Evolutionary conservation across 1,140 invertebrate genomes (phyloP).

Genomic region (Drosophila ercepeae): DNA sequence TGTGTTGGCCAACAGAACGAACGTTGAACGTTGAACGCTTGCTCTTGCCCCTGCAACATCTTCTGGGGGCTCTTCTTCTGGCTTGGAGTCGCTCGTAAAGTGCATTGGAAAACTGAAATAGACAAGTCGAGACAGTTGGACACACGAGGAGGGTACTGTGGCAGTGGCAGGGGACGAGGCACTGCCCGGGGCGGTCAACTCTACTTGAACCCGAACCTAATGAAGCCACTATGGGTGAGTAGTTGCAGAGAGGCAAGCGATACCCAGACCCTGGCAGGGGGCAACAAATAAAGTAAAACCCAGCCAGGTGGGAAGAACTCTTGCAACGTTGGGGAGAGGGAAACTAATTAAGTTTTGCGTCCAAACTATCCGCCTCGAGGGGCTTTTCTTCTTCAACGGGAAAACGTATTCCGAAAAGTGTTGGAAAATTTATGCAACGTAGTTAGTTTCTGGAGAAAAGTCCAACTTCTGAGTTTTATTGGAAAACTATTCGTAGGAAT

Average conservation of each 20-base stretch:
- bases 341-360: constrained; percentile 81
- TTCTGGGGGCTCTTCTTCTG: constrained; percentile 18
- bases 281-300: constrained; percentile 35
- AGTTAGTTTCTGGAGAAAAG: not conserved
- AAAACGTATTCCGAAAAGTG: constrained; percentile 36
- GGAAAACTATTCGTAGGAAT: too few relatives aligned
- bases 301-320: constrained; percentile 20
- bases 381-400: too few relatives aligned
- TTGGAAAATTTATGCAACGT: constrained; percentile 57
- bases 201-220: constrained; percentile 77
- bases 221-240: constrained; percentile 62
- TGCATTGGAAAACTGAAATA: constrained; percentile 80
- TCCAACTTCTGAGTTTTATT: too few relatives aligned
- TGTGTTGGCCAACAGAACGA: constrained; percentile 55
- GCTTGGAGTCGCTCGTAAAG: constrained; percentile 67
- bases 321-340: constrained; percentile 31
- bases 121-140: constrained; percentile 76
- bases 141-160: constrained; percentile 19
- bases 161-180: not conserved
- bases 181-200: constrained; percentile 49
- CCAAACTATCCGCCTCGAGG: constrained; percentile 64
- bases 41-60: constrained; percentile 31
- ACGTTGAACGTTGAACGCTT: constrained; percentile 56
- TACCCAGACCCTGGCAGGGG: constrained; percentile 3
- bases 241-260: not conserved